A percentile compares a stretch with the other conserved stretches of the same genome.
Conservation (phyloP, 2,113 vertebrate species). For the Diphyllodes magnificus region DNA sequence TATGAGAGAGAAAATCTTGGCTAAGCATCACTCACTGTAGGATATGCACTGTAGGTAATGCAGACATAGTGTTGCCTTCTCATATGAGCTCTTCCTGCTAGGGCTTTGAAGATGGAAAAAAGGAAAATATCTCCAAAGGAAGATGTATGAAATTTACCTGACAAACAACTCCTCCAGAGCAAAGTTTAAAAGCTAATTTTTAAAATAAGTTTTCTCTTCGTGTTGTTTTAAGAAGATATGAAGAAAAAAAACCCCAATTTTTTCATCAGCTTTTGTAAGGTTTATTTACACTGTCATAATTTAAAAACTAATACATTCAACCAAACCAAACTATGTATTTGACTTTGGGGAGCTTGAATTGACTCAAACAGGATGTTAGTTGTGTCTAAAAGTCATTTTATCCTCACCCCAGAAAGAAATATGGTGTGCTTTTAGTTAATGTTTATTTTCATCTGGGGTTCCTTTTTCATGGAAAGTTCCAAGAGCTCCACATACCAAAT, state of each 20-base stretch:
- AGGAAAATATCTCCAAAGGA: neutral
- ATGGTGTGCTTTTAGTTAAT: neutral
- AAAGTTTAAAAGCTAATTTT: neutral
- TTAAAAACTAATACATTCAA: neutral
- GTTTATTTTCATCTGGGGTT: slow-evolving; percentile 14
- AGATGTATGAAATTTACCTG: neutral
- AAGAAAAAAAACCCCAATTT: neutral
- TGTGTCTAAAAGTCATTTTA: neutral
- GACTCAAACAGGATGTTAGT: slow-evolving; percentile 11
- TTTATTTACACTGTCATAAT: neutral
- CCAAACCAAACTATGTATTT: neutral
- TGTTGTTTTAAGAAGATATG: neutral
- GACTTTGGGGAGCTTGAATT: neutral
- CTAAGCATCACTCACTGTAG: neutral
- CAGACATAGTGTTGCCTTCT: neutral
- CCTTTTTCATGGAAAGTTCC: slow-evolving; percentile 2
- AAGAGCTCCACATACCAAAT: neutral
- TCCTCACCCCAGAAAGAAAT: neutral
- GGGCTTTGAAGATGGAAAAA: neutral
- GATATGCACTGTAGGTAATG: neutral
- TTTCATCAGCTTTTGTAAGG: neutral
- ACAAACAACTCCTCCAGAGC: neutral
- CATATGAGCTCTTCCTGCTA: neutral
- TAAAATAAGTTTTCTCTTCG: neutral
- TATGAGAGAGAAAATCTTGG: neutral